These are phyloP conservation scores for Rhinopomastus cyanomelas DNA, from an alignment of 2,113 vertebrate genomes.

Conservation along the genomic window DNA sequence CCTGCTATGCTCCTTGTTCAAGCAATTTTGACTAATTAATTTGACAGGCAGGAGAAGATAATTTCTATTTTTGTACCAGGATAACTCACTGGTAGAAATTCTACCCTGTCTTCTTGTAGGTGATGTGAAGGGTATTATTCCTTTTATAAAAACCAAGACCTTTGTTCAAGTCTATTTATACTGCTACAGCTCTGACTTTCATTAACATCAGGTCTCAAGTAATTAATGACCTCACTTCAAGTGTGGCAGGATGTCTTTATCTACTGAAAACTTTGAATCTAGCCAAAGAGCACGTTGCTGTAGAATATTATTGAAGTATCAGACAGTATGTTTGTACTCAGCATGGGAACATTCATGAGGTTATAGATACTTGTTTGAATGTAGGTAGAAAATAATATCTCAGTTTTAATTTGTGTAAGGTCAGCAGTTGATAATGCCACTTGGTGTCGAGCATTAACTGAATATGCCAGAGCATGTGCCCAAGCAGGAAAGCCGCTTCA, in stretches of 20 bases:
- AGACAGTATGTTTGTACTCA: not conserved
- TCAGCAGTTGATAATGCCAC: slow-evolving; percentile 79
- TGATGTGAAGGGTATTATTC: not conserved
- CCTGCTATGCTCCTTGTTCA: not conserved
- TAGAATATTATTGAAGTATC: not conserved
- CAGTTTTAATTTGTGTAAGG: slow-evolving; percentile 70
- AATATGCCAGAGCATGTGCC: slow-evolving; percentile 91
- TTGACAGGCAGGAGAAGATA: not conserved
- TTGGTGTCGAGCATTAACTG: slow-evolving; percentile 89
- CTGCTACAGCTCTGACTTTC: not conserved
- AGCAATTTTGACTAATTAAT: not conserved
- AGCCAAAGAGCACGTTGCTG: not conserved
- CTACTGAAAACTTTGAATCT: not conserved
- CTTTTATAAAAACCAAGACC: not conserved
- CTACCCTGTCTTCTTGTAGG: not conserved
- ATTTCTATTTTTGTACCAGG: not conserved
- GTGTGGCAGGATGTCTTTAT: not conserved
- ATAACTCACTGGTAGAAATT: not conserved
- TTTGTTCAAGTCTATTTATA: not conserved
- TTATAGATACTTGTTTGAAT: not conserved
- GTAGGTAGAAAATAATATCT: not conserved
- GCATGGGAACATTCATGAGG: not conserved
- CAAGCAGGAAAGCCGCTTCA: slow-evolving; percentile 89
- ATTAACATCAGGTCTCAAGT: not conserved
- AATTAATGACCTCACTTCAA: not conserved